These are phyloP conservation scores for Helobdella robusta DNA, from an alignment of 2,888 invertebrate species.

Conservation along the genomic window DNA sequence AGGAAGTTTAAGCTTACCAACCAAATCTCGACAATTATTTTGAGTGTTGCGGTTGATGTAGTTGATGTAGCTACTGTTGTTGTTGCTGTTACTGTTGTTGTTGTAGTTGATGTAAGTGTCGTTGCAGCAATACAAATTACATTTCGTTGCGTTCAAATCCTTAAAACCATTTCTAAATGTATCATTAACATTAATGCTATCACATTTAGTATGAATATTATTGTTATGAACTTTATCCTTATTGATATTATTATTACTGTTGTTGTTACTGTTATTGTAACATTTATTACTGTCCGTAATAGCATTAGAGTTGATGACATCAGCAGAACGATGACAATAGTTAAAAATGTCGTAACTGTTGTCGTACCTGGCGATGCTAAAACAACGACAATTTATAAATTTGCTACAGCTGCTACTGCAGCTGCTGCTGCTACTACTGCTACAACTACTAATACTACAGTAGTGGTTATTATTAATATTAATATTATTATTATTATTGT, in stretches of 20 bases:
- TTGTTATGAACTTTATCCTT: background rate
- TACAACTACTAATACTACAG: background rate
- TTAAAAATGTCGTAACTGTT: background rate
- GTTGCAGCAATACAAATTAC: too few relatives aligned
- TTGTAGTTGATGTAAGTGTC: too few relatives aligned
- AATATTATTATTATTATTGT: background rate
- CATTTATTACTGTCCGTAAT: background rate
- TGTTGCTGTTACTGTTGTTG: too few relatives aligned
- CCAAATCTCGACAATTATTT: too few relatives aligned
- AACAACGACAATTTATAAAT: background rate
- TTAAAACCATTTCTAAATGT: too few relatives aligned
- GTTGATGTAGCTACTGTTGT: too few relatives aligned
- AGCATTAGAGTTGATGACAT: background rate
- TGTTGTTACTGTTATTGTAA: background rate
- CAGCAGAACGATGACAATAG: background rate
- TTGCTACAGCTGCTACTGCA: background rate
- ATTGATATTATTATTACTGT: background rate
- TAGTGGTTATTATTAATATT: background rate
- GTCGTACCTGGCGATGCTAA: background rate
- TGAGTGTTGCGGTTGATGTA: too few relatives aligned
- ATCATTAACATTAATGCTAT: too few relatives aligned
- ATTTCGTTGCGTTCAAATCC: too few relatives aligned
- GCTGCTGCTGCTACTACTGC: too few relatives aligned
- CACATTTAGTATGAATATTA: too few relatives aligned
- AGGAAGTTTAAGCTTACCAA: too few relatives aligned